These are phyloP conservation scores for Cephus rjabovi DNA, from an alignment of 2,888 invertebrate genomes.

Conservation along the genomic window DNA sequence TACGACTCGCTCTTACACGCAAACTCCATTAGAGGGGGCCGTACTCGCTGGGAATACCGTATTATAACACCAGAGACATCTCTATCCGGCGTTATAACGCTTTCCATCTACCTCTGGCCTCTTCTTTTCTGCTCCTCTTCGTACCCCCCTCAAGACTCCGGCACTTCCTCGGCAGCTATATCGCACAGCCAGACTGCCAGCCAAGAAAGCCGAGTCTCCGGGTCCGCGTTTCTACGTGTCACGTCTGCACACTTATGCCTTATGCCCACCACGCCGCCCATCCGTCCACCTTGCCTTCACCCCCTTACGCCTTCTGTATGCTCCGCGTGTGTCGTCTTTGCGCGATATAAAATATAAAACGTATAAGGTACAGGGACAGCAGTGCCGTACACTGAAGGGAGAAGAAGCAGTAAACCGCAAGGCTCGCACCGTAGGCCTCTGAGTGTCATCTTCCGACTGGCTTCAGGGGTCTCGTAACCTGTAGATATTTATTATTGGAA, in stretches of 20 bases:
- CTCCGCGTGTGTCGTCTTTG: background rate
- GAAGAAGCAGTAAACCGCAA: background rate
- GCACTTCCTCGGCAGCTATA: background rate
- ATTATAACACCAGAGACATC: constrained; percentile 46
- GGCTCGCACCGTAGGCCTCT: background rate
- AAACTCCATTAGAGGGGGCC: constrained; percentile 62
- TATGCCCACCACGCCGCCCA: background rate
- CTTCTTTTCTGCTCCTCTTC: background rate
- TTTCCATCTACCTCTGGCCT: background rate
- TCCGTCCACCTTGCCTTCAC: background rate
- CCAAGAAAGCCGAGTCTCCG: background rate
- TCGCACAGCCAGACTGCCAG: background rate
- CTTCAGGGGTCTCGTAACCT: constrained; percentile 37
- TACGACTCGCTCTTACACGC: constrained; percentile 58
- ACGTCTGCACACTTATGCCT: background rate
- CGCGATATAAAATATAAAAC: background rate
- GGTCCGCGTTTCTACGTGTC: background rate
- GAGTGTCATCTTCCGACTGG: background rate
- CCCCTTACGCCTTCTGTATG: background rate
- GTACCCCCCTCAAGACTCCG: too few relatives aligned
- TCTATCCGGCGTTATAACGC: constrained; percentile 1
- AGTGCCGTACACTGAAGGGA: background rate
- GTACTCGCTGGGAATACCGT: constrained; percentile 48
- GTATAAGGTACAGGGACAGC: background rate
- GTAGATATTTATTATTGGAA: constrained; percentile 51